Conservation (phyloP, 2,888 invertebrate species). For the Muschampia plurimacula region DNA sequence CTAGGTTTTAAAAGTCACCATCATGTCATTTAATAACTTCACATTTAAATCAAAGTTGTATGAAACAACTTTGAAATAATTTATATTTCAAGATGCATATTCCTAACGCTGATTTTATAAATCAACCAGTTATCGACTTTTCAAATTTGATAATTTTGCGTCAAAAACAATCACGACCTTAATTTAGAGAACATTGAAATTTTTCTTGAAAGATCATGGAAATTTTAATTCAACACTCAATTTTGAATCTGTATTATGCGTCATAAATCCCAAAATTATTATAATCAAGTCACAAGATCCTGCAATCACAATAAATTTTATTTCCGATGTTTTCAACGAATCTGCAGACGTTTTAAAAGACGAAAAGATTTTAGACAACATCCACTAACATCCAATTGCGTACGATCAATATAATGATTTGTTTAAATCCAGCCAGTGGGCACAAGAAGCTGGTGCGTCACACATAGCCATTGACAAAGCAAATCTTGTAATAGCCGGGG, state of each 20-base stretch:
- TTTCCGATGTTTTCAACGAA: background rate
- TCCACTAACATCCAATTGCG: background rate
- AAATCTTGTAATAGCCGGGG: conserved; percentile 85
- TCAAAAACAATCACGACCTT: background rate
- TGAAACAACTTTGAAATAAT: background rate
- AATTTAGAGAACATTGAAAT: background rate
- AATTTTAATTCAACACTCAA: background rate
- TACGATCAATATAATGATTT: background rate
- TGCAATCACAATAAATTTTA: too few species aligned
- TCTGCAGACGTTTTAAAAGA: background rate
- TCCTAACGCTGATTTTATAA: background rate
- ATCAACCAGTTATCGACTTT: background rate
- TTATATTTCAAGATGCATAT: background rate
- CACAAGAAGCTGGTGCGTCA: conserved; percentile 65
- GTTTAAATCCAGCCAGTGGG: conserved; percentile 21
- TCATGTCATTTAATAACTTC: background rate
- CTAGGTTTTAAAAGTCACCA: conserved; percentile 2
- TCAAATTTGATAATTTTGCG: background rate
- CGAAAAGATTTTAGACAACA: background rate
- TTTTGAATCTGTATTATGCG: background rate
- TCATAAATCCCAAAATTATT: background rate
- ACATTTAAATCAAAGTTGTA: background rate
- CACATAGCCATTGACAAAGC: conserved; percentile 86
- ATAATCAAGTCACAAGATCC: background rate
- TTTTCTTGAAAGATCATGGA: background rate